Evolutionary conservation across 2,888 invertebrate genomes (phyloP).

Genomic region (Noctua pronuba): DNA sequence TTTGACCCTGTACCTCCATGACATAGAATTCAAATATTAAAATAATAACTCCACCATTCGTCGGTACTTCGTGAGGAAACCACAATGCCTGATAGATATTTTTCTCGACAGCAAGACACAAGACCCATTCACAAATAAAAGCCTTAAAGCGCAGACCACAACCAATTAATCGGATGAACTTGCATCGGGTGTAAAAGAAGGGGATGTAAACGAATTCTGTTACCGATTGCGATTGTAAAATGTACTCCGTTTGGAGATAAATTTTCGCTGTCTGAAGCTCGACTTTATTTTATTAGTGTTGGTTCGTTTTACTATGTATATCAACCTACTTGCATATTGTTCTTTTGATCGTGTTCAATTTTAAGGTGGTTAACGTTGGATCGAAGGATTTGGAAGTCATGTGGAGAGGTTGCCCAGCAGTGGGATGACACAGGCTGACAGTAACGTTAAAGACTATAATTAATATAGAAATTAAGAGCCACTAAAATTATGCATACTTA

Average conservation of each 20-base stretch:
- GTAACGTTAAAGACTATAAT: not conserved
- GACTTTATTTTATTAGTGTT: constrained; percentile 56
- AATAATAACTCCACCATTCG: no score
- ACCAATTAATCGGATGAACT: constrained; percentile 62
- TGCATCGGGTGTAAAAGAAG: constrained; percentile 59
- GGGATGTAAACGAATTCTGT: constrained; percentile 61
- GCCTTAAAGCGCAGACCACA: constrained; percentile 47
- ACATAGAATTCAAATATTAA: no score
- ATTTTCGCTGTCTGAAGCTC: constrained; percentile 57
- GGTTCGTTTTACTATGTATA: constrained; percentile 27
- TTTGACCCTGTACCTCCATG: no score
- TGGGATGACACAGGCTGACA: no score
- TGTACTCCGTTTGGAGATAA: constrained; percentile 50
- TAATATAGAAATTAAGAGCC: not conserved
- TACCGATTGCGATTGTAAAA: constrained; percentile 59
- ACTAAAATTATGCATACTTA: not conserved
- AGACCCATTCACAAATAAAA: not conserved
- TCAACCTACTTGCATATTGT: constrained; percentile 1
- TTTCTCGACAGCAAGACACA: no score
- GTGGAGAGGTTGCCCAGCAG: no score
- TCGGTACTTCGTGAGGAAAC: no score
- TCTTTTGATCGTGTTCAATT: not conserved
- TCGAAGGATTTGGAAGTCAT: no score
- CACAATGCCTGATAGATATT: no score
- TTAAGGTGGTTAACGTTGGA: not conserved